Conservation (phyloP, 23 tunicate genomes). For the Ascidia mentula region DNA sequence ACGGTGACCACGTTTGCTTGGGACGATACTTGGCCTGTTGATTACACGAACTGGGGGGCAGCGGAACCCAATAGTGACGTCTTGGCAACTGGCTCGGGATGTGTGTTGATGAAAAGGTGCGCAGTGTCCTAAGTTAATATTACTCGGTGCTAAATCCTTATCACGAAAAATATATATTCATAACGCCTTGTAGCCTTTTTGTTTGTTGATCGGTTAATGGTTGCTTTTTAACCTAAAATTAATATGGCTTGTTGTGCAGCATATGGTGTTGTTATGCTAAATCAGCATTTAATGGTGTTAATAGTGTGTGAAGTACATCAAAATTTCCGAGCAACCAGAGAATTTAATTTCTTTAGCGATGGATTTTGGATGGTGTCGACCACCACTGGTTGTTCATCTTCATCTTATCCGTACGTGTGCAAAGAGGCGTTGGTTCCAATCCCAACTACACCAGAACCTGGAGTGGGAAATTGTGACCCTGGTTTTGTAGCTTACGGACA, state of each 20-base stretch:
- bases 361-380: conserved; percentile 21
- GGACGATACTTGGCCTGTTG: conserved; percentile 76
- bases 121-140: no score
- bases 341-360: conserved; percentile 2
- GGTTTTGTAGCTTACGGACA: conserved; percentile 46
- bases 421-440: conserved; percentile 30
- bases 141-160: no score
- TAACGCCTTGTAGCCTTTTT: no score
- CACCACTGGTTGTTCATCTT: conserved; percentile 11
- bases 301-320: no score
- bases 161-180: no score
- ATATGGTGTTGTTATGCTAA: no score
- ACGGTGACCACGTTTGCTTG: conserved; percentile 38
- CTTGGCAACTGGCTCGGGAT: conserved; percentile 34
- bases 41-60: conserved; percentile 69
- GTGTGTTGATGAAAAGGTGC: conserved; percentile 66
- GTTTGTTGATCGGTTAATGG: no score
- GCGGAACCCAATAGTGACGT: conserved; percentile 38
- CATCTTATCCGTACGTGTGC: conserved; percentile 52
- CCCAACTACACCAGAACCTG: conserved; percentile 50
- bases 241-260: no score
- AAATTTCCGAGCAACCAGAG: no score
- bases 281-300: no score
- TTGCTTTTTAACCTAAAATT: no score
- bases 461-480: conserved; percentile 70